Evolutionary conservation across 1,140 invertebrate species (phyloP).

Genomic region (Kradibia gibbosae): DNA sequence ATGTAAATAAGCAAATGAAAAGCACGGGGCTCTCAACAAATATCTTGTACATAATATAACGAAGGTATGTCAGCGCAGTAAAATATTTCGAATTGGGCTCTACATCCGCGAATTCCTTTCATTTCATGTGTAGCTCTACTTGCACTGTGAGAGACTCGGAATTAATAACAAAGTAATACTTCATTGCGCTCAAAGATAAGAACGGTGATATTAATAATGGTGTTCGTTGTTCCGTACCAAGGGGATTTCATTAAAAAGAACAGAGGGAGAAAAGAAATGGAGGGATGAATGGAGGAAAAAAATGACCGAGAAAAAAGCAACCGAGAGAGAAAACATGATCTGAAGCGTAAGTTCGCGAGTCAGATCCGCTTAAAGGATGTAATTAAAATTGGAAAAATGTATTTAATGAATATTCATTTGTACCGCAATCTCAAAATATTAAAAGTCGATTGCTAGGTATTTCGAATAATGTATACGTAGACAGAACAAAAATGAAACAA

Average conservation of each 20-base stretch:
- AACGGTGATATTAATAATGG: slow-evolving; percentile 69
- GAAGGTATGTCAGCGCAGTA: slow-evolving; percentile 1
- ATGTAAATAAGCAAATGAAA: no score
- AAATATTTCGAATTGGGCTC: slow-evolving; percentile 29
- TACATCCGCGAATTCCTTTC: slow-evolving; percentile 29
- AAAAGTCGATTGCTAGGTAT: slow-evolving; percentile 57
- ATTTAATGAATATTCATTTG: slow-evolving; percentile 69
- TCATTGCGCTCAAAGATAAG: slow-evolving; percentile 68
- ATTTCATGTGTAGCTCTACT: slow-evolving; percentile 40
- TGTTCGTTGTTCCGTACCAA: slow-evolving; percentile 59
- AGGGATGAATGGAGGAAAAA: slow-evolving; percentile 49
- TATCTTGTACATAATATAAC: not conserved
- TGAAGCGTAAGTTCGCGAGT: slow-evolving; percentile 58
- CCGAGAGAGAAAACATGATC: slow-evolving; percentile 51
- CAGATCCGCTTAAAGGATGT: slow-evolving; percentile 70
- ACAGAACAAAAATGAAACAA: slow-evolving; percentile 22
- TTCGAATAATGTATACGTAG: slow-evolving; percentile 53
- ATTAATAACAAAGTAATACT: slow-evolving; percentile 72
- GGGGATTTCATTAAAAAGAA: slow-evolving; percentile 70
- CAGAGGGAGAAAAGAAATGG: slow-evolving; percentile 55
- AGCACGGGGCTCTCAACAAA: no score
- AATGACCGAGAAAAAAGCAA: slow-evolving; percentile 51
- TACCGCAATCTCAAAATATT: slow-evolving; percentile 63
- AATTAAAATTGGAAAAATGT: slow-evolving; percentile 71
- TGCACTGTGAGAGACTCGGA: slow-evolving; percentile 55